Evolutionary conservation across 2,797 vertebrate species (phyloP), one percentile per base, ranked within the genome.

Genomic region (Gambusia yucatana): DNA sequence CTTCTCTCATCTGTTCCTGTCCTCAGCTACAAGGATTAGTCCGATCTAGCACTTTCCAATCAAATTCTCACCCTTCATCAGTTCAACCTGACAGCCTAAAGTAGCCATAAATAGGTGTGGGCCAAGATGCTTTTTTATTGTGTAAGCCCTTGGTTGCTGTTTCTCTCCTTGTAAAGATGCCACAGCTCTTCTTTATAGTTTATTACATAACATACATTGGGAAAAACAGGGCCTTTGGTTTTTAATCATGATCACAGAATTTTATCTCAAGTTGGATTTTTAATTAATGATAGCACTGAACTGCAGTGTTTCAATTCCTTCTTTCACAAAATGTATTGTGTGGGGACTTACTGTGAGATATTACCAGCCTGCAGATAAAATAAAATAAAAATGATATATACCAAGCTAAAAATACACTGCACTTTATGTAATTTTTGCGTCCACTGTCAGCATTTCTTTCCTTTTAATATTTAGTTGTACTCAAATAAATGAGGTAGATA

Each of bases 11-110:
- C 85, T 89, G 90, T 87, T 92, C 79, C 77, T 86, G 86, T 90
- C 79, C n/a, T 33, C 36, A 87, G 88, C 91, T 88, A 86, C 82
- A 72, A 65, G 79, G 75, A 91, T 82, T 61, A 77, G 77, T 87
- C 84, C 70, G 36, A 90, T 93, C 82, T 74, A 86, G 89, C 91
- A 91, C 87, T 91, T 91, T 93, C 92, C 93, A 94, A 95, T 94
- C 94, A 95, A 93, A 91, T 79, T 74, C 88, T 93, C 90, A 92
- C 92, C 88, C 90, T 94, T 91, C 87, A 91, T 95, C 94, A 93
- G 94, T 89, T 91, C 77, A 82, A 81, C 81, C 86, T 87, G 94
- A 90, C 92, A 87, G 88, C 89, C 93, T 94, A 92, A 94, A 94
- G 92, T 92, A 92, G 88, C 89, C 90, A 93, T 95, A 95, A 95